Conservation (phyloP, 2,113 vertebrate genomes). For the Catharus minimus region DNA sequence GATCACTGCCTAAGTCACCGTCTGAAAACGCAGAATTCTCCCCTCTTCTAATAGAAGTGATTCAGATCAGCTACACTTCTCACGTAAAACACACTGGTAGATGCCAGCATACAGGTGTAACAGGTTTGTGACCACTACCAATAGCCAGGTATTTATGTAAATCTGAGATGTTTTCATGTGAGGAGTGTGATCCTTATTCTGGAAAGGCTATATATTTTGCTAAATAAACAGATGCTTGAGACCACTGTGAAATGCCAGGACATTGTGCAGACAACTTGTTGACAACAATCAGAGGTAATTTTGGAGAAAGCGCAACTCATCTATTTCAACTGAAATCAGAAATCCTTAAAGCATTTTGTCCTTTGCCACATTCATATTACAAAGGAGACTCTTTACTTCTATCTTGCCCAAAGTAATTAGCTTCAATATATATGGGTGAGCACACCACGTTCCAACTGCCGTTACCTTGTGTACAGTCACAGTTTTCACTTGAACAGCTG, state of each 20-base stretch:
- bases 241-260: background rate
- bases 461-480: background rate
- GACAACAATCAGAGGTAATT: background rate
- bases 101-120: background rate
- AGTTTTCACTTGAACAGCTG: background rate
- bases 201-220: background rate
- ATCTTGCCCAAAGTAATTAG: background rate
- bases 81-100: background rate
- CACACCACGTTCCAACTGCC: background rate
- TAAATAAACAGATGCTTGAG: background rate
- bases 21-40: background rate
- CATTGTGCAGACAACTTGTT: background rate
- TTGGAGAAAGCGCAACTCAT: background rate
- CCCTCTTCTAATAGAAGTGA: background rate
- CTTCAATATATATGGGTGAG: background rate
- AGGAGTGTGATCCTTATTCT: background rate
- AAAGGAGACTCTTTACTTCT: background rate
- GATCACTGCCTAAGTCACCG: background rate
- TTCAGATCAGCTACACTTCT: background rate
- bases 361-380: background rate
- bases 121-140: background rate
- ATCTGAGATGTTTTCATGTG: background rate
- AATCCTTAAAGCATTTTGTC: background rate
- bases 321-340: background rate
- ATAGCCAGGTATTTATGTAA: background rate